These are phyloP conservation scores for Nemotelus nigrinus DNA, from an alignment of 2,888 invertebrate species.

Conservation along the genomic window DNA sequence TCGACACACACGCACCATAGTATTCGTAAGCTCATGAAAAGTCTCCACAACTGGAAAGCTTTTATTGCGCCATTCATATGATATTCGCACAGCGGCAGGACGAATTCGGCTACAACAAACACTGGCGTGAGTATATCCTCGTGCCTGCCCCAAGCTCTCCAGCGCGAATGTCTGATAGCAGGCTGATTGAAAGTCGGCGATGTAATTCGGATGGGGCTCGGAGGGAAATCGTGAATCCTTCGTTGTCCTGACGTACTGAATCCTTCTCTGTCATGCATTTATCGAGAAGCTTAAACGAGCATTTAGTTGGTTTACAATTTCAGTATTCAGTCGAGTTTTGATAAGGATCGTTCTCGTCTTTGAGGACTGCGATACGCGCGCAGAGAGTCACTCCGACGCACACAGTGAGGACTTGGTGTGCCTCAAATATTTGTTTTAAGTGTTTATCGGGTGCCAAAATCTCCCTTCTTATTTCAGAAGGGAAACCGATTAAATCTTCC, in stretches of 20 bases:
- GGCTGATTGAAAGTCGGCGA: not conserved
- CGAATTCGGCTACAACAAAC: slow-evolving; percentile 10
- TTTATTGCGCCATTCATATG: slow-evolving; percentile 28
- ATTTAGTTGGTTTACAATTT: slow-evolving; percentile 29
- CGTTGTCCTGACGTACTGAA: slow-evolving; percentile 1
- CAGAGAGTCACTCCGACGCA: slow-evolving; percentile 11
- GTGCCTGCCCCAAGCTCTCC: slow-evolving; percentile 21
- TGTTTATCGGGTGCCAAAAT: slow-evolving; percentile 43
- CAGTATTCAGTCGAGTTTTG: slow-evolving; percentile 51
- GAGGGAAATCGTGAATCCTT: not conserved
- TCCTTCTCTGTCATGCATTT: not conserved
- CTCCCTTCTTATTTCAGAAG: not conserved
- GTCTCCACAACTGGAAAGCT: slow-evolving; percentile 23
- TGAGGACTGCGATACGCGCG: slow-evolving; percentile 39
- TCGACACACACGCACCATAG: not conserved
- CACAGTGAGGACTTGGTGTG: slow-evolving; percentile 11
- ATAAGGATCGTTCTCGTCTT: slow-evolving; percentile 50
- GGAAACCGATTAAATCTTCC: slow-evolving; percentile 31
- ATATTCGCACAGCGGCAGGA: slow-evolving; percentile 11
- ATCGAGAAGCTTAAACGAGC: slow-evolving; percentile 13
- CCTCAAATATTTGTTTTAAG: slow-evolving; percentile 19
- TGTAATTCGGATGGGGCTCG: slow-evolving; percentile 22
- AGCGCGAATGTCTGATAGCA: not conserved
- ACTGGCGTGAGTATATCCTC: slow-evolving; percentile 21
- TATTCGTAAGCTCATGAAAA: not conserved